Evolutionary conservation across 2,113 vertebrate species (phyloP).

Genomic region (Datnioides undecimradiatus): DNA sequence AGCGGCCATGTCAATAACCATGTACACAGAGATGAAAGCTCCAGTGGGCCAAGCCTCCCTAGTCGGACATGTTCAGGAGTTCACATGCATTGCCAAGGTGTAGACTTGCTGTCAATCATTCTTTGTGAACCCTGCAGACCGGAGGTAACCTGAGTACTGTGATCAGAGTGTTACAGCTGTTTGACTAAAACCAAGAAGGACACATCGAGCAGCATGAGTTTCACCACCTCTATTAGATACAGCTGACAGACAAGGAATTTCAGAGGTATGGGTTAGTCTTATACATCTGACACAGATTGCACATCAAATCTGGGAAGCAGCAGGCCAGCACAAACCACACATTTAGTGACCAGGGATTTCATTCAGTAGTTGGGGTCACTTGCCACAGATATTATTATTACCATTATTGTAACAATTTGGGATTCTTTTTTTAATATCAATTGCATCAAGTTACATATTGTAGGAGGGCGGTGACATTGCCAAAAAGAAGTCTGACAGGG

Average conservation of each 20-base stretch:
- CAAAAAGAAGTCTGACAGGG: too few relatives aligned
- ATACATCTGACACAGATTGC: background rate
- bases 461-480: too few relatives aligned
- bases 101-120: constrained; percentile 41
- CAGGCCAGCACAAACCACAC: background rate
- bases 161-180: constrained; percentile 73
- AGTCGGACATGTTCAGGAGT: constrained; percentile 44
- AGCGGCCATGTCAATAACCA: constrained; percentile 34
- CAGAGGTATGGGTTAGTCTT: constrained; percentile 53
- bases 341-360: background rate
- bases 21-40: constrained; percentile 59
- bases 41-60: background rate
- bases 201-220: constrained; percentile 64
- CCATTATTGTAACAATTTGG: too few relatives aligned
- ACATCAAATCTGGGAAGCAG: background rate
- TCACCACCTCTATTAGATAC: constrained; percentile 69
- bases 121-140: constrained; percentile 66
- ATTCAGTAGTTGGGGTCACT: background rate
- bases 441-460: too few relatives aligned
- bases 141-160: constrained; percentile 78
- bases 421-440: too few relatives aligned
- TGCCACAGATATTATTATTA: too few relatives aligned
- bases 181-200: constrained; percentile 72
- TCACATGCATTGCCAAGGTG: constrained; percentile 25
- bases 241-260: constrained; percentile 76